A percentile compares a stretch with the other conserved stretches of the same genome.
Evolutionary conservation across 2,113 vertebrate genomes (phyloP).

Genomic region (Noturus placidus): DNA sequence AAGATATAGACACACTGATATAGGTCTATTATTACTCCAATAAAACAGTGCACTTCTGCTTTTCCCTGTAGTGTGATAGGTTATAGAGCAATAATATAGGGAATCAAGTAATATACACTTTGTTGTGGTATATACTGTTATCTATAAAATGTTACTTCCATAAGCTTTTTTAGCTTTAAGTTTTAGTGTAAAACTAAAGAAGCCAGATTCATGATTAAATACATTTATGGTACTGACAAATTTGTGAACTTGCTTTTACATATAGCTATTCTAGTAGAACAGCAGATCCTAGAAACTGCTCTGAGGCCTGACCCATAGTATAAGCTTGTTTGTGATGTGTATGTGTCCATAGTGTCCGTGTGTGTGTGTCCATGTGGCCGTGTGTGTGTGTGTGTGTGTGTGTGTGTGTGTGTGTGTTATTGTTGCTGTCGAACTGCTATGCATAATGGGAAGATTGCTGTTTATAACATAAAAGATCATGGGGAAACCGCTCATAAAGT

Average conservation of each 20-base stretch:
- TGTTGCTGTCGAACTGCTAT: neutral
- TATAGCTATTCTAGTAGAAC: neutral
- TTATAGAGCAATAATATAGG: no score
- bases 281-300: neutral
- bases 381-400: neutral
- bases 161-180: neutral
- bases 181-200: neutral
- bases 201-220: neutral
- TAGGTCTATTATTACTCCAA: conserved; percentile 3
- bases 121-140: neutral
- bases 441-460: neutral
- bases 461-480: conserved; percentile 30
- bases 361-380: neutral
- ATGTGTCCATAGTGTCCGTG: neutral
- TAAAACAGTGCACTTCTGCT: conserved; percentile 20
- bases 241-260: neutral
- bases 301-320: neutral
- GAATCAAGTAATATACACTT: neutral
- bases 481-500: neutral
- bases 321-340: neutral
- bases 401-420: neutral
- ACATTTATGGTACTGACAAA: neutral
- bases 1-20: neutral
- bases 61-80: neutral
- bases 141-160: neutral